phyloP scores from a whole-genome alignment of 2,797 vertebrate genomes.

The Esox masquinongy region DNA sequence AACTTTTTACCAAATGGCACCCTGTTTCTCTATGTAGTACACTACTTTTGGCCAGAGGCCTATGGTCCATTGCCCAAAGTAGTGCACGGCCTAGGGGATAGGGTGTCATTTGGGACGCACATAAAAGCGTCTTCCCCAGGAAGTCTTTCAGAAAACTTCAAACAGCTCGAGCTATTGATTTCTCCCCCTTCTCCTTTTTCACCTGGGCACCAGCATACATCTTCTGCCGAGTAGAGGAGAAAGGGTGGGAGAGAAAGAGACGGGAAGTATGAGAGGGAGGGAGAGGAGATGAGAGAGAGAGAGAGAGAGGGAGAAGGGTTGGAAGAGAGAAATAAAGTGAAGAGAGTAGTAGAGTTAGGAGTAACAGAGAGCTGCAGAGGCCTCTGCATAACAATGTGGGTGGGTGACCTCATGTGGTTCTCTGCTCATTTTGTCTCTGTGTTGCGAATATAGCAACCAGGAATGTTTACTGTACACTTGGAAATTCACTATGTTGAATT shows the following conservation, averaged over 20 bases:
- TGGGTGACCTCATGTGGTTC: slow-evolving; percentile 63
- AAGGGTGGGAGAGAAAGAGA: slow-evolving; percentile 27
- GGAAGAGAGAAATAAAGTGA: slow-evolving; percentile 26
- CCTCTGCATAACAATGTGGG: slow-evolving; percentile 72
- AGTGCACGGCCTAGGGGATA: not conserved
- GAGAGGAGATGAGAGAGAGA: slow-evolving; percentile 15
- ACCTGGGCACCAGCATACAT: slow-evolving; percentile 53
- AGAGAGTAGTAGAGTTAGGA: slow-evolving; percentile 45
- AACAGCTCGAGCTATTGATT: slow-evolving; percentile 83
- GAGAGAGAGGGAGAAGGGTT: slow-evolving; percentile 32
- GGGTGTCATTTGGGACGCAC: not conserved
- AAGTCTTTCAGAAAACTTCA: slow-evolving; percentile 87
- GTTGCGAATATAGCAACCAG: slow-evolving; percentile 2
- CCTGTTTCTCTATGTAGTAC: not conserved
- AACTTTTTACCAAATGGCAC: slow-evolving; percentile 60
- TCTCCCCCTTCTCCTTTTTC: slow-evolving; percentile 45
- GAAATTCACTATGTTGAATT: not conserved
- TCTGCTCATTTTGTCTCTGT: not conserved
- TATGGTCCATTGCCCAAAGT: not conserved
- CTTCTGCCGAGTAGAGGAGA: slow-evolving; percentile 35
- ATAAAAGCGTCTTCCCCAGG: slow-evolving; percentile 63
- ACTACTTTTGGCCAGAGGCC: not conserved
- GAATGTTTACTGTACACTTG: slow-evolving; percentile 41
- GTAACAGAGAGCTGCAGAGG: slow-evolving; percentile 62
- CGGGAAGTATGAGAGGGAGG: slow-evolving; percentile 27